Conservation (phyloP, 2,797 vertebrate species). For the Sphenodon punctatus region DNA sequence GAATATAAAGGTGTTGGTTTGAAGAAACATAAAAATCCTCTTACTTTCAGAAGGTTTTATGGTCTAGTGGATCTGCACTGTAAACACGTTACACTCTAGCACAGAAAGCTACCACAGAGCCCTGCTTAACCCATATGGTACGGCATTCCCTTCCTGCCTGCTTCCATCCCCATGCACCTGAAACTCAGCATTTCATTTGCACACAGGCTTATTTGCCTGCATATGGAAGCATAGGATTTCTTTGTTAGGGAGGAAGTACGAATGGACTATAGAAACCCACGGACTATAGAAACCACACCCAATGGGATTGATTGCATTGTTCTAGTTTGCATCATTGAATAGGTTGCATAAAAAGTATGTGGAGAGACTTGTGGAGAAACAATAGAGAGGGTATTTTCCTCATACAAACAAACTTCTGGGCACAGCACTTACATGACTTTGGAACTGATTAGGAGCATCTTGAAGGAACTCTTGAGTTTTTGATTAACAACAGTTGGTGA, state of each 20-base stretch:
- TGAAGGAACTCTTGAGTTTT: too few species aligned
- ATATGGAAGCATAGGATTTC: not conserved
- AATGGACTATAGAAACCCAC: not conserved
- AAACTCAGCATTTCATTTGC: not conserved
- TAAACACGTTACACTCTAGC: not conserved
- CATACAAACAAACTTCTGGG: too few species aligned
- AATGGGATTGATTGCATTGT: not conserved
- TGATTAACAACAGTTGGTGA: too few species aligned
- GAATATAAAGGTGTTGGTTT: not conserved
- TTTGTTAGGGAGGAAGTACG: not conserved
- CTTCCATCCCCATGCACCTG: not conserved
- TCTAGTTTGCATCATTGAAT: not conserved
- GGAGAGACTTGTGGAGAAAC: too few species aligned
- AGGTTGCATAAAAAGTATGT: not conserved
- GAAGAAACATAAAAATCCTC: not conserved
- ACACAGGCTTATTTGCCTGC: not conserved
- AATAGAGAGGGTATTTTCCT: too few species aligned
- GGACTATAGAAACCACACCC: too few species aligned
- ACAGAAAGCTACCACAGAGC: not conserved
- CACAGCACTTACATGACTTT: too few species aligned
- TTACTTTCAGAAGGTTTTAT: not conserved
- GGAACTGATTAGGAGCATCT: too few species aligned
- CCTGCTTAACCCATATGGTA: not conserved
- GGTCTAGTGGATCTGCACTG: accelerated
- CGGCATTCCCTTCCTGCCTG: not conserved